Percentiles rank a stretch among this genome's conserved stretches.
phyloP scores from a whole-genome alignment of 2,888 invertebrate species.

The Antheraea yamamai region DNA sequence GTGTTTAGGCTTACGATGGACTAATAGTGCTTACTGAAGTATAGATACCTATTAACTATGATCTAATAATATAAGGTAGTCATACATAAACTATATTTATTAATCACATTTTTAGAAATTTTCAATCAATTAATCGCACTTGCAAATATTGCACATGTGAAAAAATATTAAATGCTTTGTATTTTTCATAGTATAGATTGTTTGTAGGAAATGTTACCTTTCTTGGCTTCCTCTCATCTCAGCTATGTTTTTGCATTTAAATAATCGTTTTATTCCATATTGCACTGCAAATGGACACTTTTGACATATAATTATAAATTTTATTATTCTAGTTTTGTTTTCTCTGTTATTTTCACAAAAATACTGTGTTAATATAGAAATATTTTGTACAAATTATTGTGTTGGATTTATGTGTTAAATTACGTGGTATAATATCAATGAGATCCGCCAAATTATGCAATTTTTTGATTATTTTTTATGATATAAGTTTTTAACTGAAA shows the following conservation, averaged over 20 bases:
- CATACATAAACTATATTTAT: background rate
- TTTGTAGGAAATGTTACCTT: background rate
- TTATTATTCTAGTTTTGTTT: background rate
- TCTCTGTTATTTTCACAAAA: background rate
- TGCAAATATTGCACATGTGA: background rate
- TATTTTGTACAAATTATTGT: conserved; percentile 1
- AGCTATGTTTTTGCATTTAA: conserved; percentile 21
- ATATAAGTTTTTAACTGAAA: conserved; percentile 25
- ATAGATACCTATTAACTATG: background rate
- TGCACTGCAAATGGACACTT: background rate
- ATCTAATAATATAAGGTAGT: background rate
- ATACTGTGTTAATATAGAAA: background rate
- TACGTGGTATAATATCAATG: background rate
- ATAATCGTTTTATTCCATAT: background rate
- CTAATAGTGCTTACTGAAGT: background rate
- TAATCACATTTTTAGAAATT: background rate
- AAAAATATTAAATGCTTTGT: background rate
- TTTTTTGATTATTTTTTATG: background rate
- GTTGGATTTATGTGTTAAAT: background rate
- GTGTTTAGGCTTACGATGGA: background rate
- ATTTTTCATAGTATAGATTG: background rate
- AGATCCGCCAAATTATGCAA: conserved; percentile 1
- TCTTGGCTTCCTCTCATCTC: background rate
- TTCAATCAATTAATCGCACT: background rate
- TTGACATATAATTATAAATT: background rate